phyloP scores from a whole-genome alignment of 2,888 invertebrate species.

The Zhengitettix transpicula region DNA sequence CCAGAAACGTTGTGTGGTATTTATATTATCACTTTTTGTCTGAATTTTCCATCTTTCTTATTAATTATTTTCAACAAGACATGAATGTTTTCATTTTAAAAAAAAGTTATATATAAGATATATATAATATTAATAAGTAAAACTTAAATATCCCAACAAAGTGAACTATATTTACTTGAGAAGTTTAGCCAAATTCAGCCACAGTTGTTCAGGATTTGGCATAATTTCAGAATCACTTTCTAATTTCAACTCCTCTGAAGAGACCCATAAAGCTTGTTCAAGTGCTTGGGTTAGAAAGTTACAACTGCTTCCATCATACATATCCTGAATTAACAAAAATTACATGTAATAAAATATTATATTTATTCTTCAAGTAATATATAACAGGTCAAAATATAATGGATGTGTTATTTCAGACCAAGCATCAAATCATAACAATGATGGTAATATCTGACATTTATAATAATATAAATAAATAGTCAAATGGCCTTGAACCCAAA shows the following conservation, averaged over 20 bases:
- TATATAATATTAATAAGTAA: too few species aligned
- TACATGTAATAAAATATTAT: too few species aligned
- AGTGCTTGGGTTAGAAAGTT: conserved; percentile 5
- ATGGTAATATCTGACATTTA: too few species aligned
- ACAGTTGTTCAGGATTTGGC: conserved; percentile 3
- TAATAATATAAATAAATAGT: too few species aligned
- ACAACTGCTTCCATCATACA: not conserved
- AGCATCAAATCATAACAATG: too few species aligned
- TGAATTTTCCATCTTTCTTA: too few species aligned
- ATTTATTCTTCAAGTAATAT: too few species aligned
- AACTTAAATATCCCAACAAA: not conserved
- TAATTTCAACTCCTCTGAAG: not conserved
- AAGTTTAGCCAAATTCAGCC: conserved; percentile 5
- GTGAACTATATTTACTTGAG: conserved; percentile 1
- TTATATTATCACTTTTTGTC: too few species aligned
- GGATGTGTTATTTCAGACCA: too few species aligned
- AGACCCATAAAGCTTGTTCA: conserved; percentile 7
- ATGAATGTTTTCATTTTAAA: not conserved
- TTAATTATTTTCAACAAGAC: not conserved
- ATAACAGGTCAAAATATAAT: too few species aligned
- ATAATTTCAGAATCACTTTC: not conserved
- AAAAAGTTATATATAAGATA: not conserved
- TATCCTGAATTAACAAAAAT: not conserved
- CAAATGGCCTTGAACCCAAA: too few species aligned
- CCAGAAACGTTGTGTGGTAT: too few species aligned